Conservation (phyloP, 2,888 invertebrate genomes). For the Meteorus cinctellus region DNA sequence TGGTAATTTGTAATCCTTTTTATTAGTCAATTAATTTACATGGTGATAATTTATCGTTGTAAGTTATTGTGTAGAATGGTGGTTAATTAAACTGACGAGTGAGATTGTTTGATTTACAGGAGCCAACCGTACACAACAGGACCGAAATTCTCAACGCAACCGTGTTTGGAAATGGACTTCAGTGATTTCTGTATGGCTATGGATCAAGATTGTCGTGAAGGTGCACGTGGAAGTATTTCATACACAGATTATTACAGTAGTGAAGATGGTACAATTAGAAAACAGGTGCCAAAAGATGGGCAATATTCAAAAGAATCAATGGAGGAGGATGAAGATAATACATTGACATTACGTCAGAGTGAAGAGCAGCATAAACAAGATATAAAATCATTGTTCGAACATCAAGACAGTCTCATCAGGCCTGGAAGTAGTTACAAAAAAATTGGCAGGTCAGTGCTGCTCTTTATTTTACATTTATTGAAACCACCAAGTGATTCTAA, state of each 20-base stretch:
- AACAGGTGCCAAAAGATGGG: conserved; percentile 51
- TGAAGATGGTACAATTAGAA: conserved; percentile 70
- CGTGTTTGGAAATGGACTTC: conserved; percentile 76
- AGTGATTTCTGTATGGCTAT: conserved; percentile 67
- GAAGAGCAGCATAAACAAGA: conserved; percentile 70
- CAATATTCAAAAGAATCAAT: conserved; percentile 57
- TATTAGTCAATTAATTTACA: too few relatives aligned
- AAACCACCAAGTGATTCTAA: background rate
- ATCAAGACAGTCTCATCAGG: conserved; percentile 50
- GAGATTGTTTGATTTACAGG: conserved; percentile 51
- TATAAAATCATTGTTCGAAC: conserved; percentile 67
- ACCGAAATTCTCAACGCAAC: conserved; percentile 76
- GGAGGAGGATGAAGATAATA: conserved; percentile 72
- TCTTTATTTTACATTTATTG: background rate
- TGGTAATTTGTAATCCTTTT: too few relatives aligned
- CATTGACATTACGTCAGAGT: conserved; percentile 66
- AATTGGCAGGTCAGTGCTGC: conserved; percentile 65
- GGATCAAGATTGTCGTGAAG: conserved; percentile 65
- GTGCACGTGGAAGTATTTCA: conserved; percentile 70
- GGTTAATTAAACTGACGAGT: conserved; percentile 39
- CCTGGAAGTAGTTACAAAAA: conserved; percentile 65
- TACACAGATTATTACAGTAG: conserved; percentile 72
- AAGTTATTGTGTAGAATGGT: too few relatives aligned
- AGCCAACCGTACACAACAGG: conserved; percentile 63
- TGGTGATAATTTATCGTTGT: too few relatives aligned